Evolutionary conservation across 1,140 invertebrate species (phyloP).

Genomic region (Drosophila sp.): DNA sequence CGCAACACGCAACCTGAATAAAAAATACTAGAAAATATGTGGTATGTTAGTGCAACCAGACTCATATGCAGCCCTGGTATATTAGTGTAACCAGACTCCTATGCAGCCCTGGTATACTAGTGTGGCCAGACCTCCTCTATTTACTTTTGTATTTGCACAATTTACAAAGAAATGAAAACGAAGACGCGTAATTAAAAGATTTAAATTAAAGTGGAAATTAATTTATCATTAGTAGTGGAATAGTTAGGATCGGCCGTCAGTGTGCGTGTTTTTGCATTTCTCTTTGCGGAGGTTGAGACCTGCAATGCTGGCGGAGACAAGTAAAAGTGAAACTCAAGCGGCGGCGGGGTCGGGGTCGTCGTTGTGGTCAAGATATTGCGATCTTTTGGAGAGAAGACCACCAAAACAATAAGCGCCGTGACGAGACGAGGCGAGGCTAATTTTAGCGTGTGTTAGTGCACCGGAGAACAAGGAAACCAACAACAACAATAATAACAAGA

Average conservation of each 20-base stretch:
- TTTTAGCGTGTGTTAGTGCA: conserved; percentile 33
- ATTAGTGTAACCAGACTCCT: background rate
- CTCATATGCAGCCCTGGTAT: background rate
- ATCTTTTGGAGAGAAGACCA: conserved; percentile 58
- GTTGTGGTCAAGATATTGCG: conserved; percentile 57
- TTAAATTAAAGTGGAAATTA: conserved; percentile 17
- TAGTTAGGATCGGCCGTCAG: conserved; percentile 2
- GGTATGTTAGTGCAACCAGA: too few relatives aligned
- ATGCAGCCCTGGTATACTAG: background rate
- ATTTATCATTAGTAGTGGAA: conserved; percentile 14
- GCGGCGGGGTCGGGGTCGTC: conserved; percentile 39
- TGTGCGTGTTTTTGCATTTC: background rate
- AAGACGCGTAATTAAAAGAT: conserved; percentile 42
- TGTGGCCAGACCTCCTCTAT: conserved; percentile 1
- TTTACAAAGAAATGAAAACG: conserved; percentile 37
- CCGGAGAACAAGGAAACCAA: conserved; percentile 40
- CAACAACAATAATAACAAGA: conserved; percentile 28
- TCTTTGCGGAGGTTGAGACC: background rate
- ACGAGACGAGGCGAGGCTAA: conserved; percentile 36
- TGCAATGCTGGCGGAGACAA: conserved; percentile 43
- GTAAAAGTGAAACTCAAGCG: conserved; percentile 28
- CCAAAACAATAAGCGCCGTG: conserved; percentile 55
- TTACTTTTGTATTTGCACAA: conserved; percentile 42
- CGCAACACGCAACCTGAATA: too few relatives aligned
- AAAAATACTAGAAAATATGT: too few relatives aligned